Percentiles rank a stretch among this genome's conserved stretches.
Evolutionary conservation across 2,797 vertebrate species (phyloP).

Genomic region (Paedocypris micromegethes): DNA sequence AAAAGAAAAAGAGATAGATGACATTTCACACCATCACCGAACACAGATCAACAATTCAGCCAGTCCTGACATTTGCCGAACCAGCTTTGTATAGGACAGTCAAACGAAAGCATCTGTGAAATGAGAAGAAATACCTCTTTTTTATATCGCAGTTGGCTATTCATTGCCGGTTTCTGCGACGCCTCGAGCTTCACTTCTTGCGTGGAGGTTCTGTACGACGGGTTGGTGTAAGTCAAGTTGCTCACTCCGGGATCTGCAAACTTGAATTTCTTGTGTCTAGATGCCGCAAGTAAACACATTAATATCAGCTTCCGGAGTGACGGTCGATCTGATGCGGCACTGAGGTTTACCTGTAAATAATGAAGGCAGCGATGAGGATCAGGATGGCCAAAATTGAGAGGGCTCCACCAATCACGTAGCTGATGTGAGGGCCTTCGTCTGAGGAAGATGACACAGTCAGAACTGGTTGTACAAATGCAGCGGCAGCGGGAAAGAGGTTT

Average conservation of each 20-base stretch:
- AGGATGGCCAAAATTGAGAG: slow-evolving; percentile 87
- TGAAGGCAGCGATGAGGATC: slow-evolving; percentile 81
- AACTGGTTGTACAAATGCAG: not conserved
- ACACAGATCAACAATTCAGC: slow-evolving; percentile 20
- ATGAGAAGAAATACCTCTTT: slow-evolving; percentile 79
- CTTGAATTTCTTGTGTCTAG: slow-evolving; percentile 91
- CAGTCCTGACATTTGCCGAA: slow-evolving; percentile 17
- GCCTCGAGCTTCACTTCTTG: slow-evolving; percentile 97
- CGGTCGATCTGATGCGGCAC: too few species aligned
- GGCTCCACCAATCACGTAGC: slow-evolving; percentile 88
- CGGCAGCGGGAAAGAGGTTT: too few species aligned
- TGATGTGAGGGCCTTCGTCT: slow-evolving; percentile 90
- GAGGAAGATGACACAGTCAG: slow-evolving; percentile 8
- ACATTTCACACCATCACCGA: slow-evolving; percentile 30
- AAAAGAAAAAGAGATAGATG: slow-evolving; percentile 42
- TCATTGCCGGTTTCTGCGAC: slow-evolving; percentile 83
- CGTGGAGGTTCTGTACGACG: slow-evolving; percentile 92
- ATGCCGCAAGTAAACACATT: not conserved
- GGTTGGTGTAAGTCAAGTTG: slow-evolving; percentile 96
- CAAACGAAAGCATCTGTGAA: not conserved
- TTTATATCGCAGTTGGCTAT: slow-evolving; percentile 94
- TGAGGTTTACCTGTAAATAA: slow-evolving; percentile 83
- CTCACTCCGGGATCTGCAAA: slow-evolving; percentile 87
- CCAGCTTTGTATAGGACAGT: slow-evolving; percentile 4
- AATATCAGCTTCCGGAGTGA: not conserved